Evolutionary conservation across 2,888 invertebrate species (phyloP).

Genomic region (Heliothis peltigera): DNA sequence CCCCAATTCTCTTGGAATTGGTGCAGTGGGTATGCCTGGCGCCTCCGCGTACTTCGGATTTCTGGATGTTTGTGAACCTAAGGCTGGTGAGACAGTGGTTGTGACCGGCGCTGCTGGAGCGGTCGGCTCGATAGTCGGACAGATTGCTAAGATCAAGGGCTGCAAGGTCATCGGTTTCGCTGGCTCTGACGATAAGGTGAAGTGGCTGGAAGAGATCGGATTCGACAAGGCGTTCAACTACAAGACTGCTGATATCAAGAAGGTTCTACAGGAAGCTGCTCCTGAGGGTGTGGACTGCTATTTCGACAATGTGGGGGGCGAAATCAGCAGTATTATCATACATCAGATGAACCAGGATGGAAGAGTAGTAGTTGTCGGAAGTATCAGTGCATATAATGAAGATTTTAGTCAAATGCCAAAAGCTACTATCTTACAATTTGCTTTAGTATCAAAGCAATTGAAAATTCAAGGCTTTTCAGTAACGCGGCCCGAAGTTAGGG

Average conservation of each 20-base stretch:
- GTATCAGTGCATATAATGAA: conserved; percentile 77
- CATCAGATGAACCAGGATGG: no score
- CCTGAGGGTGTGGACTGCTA: no score
- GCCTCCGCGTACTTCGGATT: conserved; percentile 93
- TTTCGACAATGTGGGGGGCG: no score
- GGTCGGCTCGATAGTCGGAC: conserved; percentile 93
- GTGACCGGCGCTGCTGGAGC: conserved; percentile 94
- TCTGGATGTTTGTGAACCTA: conserved; percentile 92
- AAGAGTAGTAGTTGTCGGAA: conserved; percentile 87
- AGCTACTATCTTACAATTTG: conserved; percentile 86
- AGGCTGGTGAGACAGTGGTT: conserved; percentile 92
- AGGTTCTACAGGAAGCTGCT: conserved; percentile 82
- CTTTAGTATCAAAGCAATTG: conserved; percentile 89
- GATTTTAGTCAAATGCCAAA: conserved; percentile 65
- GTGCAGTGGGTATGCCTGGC: conserved; percentile 92
- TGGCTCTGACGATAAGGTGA: conserved; percentile 78
- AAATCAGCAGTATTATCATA: no score
- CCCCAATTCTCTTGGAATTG: conserved; percentile 89
- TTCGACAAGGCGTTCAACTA: conserved; percentile 93
- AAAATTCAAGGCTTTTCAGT: conserved; percentile 91
- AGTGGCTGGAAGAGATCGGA: conserved; percentile 90
- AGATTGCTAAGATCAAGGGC: conserved; percentile 93
- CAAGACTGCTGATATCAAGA: conserved; percentile 87
- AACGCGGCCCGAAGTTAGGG: conserved; percentile 86
- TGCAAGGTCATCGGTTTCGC: conserved; percentile 92